Evolutionary conservation across 2,113 vertebrate species (phyloP).

Genomic region (Coreoperca whiteheadi): DNA sequence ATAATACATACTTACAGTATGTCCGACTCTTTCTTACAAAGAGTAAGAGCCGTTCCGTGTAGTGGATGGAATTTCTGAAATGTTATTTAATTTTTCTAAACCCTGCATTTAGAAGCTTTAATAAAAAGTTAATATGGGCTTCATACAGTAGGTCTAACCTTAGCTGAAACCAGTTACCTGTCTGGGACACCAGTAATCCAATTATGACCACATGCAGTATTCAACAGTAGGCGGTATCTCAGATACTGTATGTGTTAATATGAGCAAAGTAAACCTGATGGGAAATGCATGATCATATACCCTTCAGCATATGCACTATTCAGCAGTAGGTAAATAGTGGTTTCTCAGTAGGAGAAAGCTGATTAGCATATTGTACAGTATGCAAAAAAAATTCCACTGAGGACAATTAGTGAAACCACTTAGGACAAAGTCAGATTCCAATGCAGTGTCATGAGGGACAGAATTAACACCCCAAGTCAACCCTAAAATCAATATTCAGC

Average conservation of each 20-base stretch:
- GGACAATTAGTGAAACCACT: conserved; percentile 46
- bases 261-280: conserved; percentile 13
- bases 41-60: background rate
- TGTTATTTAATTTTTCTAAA: background rate
- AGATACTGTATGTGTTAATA: background rate
- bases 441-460: conserved; percentile 17
- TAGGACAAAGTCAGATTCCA: conserved; percentile 27
- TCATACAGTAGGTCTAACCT: background rate
- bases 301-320: conserved; percentile 10
- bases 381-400: conserved; percentile 29
- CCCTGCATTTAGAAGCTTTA: background rate
- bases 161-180: conserved; percentile 35
- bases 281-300: conserved; percentile 3
- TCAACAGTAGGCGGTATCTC: background rate
- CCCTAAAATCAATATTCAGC: conserved; percentile 30
- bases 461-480: conserved; percentile 12
- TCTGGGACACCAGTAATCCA: conserved; percentile 24
- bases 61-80: background rate
- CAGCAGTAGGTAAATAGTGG: conserved; percentile 13
- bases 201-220: conserved; percentile 26
- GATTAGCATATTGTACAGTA: conserved; percentile 30
- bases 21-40: background rate
- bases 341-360: conserved; percentile 7
- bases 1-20: background rate
- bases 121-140: background rate